Conservation (phyloP, 2,888 invertebrate genomes). For the Caenorhabditis drosophilae region DNA sequence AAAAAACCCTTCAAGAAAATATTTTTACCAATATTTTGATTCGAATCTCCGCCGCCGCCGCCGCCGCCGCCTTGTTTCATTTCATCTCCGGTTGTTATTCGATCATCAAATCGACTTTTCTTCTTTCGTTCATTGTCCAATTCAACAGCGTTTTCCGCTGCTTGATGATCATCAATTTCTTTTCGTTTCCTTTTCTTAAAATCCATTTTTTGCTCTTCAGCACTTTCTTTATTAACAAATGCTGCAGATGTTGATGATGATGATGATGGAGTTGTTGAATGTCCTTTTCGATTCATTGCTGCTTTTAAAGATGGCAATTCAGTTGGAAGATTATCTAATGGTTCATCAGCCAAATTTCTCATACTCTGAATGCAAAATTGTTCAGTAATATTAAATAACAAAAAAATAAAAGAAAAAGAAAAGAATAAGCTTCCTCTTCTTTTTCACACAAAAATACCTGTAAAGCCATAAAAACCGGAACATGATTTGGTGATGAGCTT, state of each 20-base stretch:
- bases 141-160: neutral
- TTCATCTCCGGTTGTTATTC: neutral
- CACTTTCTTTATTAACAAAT: too few species aligned
- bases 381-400: too few species aligned
- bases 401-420: neutral
- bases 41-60: too few species aligned
- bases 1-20: neutral
- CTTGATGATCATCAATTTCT: neutral
- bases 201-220: neutral
- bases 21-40: neutral
- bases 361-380: too few species aligned
- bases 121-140: neutral
- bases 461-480: conserved; percentile 24
- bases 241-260: conserved; percentile 1
- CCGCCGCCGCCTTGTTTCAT: too few species aligned
- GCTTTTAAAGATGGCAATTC: neutral
- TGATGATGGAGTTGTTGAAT: conserved; percentile 1
- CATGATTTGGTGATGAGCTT: conserved; percentile 24
- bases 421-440: neutral
- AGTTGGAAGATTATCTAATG: conserved; percentile 1
- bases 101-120: neutral
- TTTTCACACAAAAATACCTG: neutral
- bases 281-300: conserved; percentile 1
- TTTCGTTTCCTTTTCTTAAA: conserved; percentile 1
- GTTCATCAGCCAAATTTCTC: conserved; percentile 27